Conservation (phyloP, 2,113 vertebrate species). For the Mus pahari region DNA sequence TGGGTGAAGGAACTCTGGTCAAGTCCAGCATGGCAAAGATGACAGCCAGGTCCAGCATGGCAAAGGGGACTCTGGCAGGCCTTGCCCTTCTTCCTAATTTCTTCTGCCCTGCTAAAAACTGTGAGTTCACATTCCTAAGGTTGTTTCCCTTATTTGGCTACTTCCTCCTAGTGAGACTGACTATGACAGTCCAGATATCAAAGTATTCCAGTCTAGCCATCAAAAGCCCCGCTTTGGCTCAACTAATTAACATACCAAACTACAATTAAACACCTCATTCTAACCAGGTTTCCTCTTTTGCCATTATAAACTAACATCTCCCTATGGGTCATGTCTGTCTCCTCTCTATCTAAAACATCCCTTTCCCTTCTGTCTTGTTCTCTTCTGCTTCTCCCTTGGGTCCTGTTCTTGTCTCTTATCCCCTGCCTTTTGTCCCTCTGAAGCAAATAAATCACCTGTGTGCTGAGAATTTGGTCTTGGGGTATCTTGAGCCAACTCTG, state of each 20-base stretch:
- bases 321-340: neutral
- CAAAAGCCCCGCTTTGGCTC: neutral
- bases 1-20: neutral
- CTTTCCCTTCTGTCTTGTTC: neutral
- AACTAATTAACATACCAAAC: neutral
- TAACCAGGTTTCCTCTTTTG: neutral
- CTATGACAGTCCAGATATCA: neutral
- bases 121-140: neutral
- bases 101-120: neutral
- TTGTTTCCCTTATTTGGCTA: neutral
- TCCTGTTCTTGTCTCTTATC: neutral
- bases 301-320: neutral
- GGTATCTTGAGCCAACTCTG: neutral
- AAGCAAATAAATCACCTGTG: neutral
- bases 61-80: neutral
- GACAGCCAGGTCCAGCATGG: neutral
- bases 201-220: neutral
- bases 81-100: neutral
- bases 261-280: neutral
- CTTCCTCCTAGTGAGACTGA: neutral
- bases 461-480: neutral
- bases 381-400: neutral
- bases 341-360: neutral
- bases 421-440: neutral
- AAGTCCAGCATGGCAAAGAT: neutral